Conservation (phyloP, 2,113 vertebrate species). For the Madoqua kirkii region DNA sequence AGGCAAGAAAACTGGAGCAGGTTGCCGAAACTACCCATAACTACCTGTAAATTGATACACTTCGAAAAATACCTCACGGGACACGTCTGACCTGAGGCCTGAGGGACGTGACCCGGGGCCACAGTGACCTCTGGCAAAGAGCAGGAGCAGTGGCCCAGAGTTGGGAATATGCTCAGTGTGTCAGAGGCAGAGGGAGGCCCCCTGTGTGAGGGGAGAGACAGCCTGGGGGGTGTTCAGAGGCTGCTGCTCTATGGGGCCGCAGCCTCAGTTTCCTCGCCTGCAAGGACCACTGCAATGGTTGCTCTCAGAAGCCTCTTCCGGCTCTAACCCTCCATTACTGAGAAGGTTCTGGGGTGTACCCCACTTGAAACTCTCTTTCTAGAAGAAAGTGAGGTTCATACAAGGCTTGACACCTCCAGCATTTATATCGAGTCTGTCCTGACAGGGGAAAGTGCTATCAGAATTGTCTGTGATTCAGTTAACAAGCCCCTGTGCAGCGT, state of each 20-base stretch:
- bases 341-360: background rate
- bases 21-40: background rate
- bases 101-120: background rate
- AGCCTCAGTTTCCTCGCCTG: background rate
- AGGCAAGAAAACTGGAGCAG: background rate
- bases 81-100: background rate
- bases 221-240: background rate
- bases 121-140: background rate
- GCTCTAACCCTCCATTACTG: background rate
- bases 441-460: too few species aligned
- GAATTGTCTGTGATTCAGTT: background rate
- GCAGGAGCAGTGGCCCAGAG: background rate
- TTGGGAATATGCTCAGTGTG: background rate
- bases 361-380: background rate
- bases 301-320: background rate
- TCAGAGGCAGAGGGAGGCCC: background rate
- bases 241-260: background rate
- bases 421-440: background rate
- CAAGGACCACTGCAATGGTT: fast-evolving
- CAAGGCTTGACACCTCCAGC: background rate
- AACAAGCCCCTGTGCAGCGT: background rate
- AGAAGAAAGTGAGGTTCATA: background rate
- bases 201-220: background rate
- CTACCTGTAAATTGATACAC: background rate
- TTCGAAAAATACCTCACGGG: background rate